Conservation (phyloP, 2,113 vertebrate species). For the Opisthocomus hoazin region DNA sequence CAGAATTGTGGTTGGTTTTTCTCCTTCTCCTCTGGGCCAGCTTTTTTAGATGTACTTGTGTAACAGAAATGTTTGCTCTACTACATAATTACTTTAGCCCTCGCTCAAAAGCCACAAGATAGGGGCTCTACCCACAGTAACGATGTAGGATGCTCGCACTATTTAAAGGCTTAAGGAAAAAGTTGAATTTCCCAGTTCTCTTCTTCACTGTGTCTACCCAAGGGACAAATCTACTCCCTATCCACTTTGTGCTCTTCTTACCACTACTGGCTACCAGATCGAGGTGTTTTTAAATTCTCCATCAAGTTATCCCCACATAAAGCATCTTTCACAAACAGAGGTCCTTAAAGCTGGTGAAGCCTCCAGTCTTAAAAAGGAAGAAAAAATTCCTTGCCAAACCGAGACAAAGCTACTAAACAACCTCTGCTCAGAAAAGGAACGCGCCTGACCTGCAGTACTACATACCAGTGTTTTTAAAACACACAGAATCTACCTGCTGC, state of each 20-base stretch:
- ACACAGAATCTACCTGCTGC: neutral
- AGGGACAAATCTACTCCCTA: neutral
- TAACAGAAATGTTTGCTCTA: neutral
- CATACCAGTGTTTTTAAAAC: neutral
- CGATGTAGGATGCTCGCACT: neutral
- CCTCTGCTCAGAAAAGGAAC: neutral
- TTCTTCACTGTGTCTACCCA: neutral
- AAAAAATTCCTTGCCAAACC: neutral
- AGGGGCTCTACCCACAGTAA: neutral
- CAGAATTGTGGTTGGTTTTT: neutral
- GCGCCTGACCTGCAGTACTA: neutral
- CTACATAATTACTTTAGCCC: neutral
- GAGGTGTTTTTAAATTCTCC: neutral
- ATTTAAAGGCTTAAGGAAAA: neutral
- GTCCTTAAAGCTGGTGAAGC: neutral
- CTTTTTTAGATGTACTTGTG: neutral
- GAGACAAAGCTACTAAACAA: neutral
- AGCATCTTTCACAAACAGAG: neutral
- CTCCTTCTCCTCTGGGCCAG: neutral
- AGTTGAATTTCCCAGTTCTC: neutral
- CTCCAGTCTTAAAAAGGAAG: neutral
- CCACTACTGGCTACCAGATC: neutral
- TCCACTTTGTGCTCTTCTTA: neutral
- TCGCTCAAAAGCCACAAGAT: neutral
- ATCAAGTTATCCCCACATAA: neutral